These are phyloP conservation scores for Pomphorhynchus laevis DNA, from an alignment of 1,140 invertebrate genomes.

Conservation along the genomic window DNA sequence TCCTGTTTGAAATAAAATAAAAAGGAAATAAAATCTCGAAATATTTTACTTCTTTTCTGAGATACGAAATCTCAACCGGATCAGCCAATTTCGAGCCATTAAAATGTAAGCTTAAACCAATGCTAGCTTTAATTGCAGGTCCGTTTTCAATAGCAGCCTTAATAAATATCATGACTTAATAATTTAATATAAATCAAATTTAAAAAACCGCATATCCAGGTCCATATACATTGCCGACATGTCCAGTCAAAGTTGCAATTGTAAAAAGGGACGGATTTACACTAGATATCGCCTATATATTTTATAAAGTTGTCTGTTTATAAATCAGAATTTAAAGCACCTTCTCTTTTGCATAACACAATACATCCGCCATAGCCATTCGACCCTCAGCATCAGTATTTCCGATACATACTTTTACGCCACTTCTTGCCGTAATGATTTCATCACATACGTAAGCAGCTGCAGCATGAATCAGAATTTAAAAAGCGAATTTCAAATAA, in stretches of 20 bases:
- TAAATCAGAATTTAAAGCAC: conserved; percentile 10
- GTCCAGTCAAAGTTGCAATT: conserved; percentile 63
- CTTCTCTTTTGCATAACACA: conserved; percentile 30
- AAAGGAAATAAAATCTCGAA: neutral
- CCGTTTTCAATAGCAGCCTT: conserved; percentile 52
- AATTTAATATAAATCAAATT: conserved; percentile 1
- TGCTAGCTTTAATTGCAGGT: conserved; percentile 29
- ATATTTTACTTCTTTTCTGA: conserved; percentile 28
- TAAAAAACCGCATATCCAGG: conserved; percentile 31
- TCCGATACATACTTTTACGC: conserved; percentile 35
- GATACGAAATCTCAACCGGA: conserved; percentile 49
- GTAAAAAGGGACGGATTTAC: conserved; percentile 51
- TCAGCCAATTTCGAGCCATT: conserved; percentile 41
- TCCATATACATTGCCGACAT: conserved; percentile 39
- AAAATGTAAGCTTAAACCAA: conserved; percentile 27
- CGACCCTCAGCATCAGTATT: conserved; percentile 83
- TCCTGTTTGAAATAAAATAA: conserved; percentile 26
- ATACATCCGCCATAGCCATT: conserved; percentile 63
- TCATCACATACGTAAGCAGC: conserved; percentile 65
- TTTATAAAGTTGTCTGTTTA: neutral
- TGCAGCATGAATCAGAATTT: conserved; percentile 16
- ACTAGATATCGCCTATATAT: conserved; percentile 22
- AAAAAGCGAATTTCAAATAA: neutral
- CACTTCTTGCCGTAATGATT: conserved; percentile 44
- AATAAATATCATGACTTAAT: conserved; percentile 10